A percentile compares a stretch with the other conserved stretches of the same genome.
phyloP scores from a whole-genome alignment of 92 coral and sea anemone genomes.

The Phenganax subtilis region DNA sequence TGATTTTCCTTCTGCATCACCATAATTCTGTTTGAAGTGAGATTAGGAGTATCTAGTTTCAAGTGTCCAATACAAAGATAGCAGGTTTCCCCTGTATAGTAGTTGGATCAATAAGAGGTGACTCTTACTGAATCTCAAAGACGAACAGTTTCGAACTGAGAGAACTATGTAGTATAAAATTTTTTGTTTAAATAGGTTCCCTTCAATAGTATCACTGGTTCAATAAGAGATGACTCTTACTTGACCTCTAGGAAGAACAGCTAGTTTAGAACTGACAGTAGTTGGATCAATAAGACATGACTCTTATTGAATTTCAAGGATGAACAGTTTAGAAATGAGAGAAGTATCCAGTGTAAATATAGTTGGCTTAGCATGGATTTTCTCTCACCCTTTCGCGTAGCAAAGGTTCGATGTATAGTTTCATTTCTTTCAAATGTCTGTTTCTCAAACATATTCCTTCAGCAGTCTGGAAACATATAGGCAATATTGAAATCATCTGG shows the following conservation, averaged over 20 bases:
- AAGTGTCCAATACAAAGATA: not conserved
- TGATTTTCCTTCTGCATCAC: slow-evolving; percentile 56
- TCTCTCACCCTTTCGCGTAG: slow-evolving; percentile 68
- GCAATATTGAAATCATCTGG: not conserved
- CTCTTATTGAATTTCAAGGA: too few relatives aligned
- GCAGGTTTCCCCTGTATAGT: not conserved
- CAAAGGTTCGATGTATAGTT: slow-evolving; percentile 56
- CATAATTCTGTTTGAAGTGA: slow-evolving; percentile 47
- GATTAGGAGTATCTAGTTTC: not conserved
- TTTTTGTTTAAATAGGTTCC: too few relatives aligned
- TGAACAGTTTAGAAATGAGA: too few relatives aligned
- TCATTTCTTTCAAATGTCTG: slow-evolving; percentile 46
- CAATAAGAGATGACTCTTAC: too few relatives aligned
- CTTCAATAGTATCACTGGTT: too few relatives aligned
- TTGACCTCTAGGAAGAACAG: too few relatives aligned
- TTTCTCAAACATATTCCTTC: slow-evolving; percentile 63
- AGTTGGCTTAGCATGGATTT: not conserved
- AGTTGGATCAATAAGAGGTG: not conserved
- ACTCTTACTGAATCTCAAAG: too few relatives aligned
- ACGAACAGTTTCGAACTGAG: too few relatives aligned
- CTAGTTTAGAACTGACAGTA: too few relatives aligned
- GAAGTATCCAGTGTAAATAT: too few relatives aligned
- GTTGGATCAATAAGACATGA: too few relatives aligned
- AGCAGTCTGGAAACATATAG: slow-evolving; percentile 57
- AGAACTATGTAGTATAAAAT: too few relatives aligned